Base-by-base conservation (phyloP, 2,888 invertebrate species). In the Phortica okadai region DNA sequence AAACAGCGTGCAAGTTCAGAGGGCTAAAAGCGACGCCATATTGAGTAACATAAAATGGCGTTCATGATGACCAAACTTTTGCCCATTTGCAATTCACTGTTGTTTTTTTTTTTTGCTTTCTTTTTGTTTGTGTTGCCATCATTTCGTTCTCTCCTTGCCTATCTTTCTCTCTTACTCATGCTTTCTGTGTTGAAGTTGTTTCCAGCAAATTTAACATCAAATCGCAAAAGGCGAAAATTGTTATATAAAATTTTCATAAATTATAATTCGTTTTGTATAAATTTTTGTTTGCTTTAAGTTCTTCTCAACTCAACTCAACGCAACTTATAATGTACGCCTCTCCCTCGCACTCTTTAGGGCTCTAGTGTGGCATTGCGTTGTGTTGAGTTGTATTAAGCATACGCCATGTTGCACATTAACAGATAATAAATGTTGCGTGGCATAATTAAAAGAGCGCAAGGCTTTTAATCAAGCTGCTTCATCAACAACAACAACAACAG, bases 21-120 rank as follows among this genome's bases (percentile, higher is more conserved):
- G 59, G n/a, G 41, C 73, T 14, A 64, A 45, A 62, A 14, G 74
- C 78, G 80, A 82, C 85, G 84, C 83, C 84, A 84, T 84, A 84
- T 84, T 83, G 84, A 84, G 80, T 85, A 85, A 83, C 84, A 84
- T 84, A 80, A 84, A 84, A 85, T 83, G 84, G 83, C 84, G 84
- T 84, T 84, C 85, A 84, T 85, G 85, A 85, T 84, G 84, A 85
- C 79, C 84, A 84, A 84, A 84, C 81, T 84, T 84, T 74, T 74
- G 83, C 83, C 83, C 42, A 84, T 84, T 84, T 84, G 84, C 83
- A 84, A 84, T 84, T 83, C 82, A 78, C 16, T 69, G 76, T 82
- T 78, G 83, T 42, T 67, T 25, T 41, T 73, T 54, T 16, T 72
- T 77, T 73, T 54, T 56, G 73, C 54, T 54, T n/a, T 11, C 25